A percentile compares a stretch with the other conserved stretches of the same genome.
phyloP scores from a whole-genome alignment of 2,113 vertebrate genomes.

The Sialia sialis region DNA sequence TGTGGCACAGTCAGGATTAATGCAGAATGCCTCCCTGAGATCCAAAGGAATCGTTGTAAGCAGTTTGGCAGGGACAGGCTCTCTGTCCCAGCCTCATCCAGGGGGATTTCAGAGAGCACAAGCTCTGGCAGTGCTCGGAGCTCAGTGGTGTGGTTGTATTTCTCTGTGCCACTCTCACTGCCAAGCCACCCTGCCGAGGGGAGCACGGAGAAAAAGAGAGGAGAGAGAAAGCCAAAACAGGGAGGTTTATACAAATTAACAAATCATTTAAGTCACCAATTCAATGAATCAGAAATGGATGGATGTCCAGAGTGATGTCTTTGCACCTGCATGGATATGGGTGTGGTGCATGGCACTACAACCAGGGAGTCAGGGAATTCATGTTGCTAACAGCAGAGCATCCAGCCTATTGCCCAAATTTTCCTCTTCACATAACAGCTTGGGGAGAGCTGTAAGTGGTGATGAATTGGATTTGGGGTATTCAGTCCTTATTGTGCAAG shows the following conservation, averaged over 20 bases:
- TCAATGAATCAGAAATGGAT: not conserved
- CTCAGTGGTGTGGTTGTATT: not conserved
- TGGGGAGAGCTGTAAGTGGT: not conserved
- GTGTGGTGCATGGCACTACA: not conserved
- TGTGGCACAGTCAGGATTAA: conserved; percentile 12
- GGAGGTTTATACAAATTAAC: not conserved
- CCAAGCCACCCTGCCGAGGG: not conserved
- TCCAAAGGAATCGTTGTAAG: not conserved
- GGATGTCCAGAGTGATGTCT: not conserved
- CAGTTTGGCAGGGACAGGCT: not conserved
- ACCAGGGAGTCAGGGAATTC: not conserved
- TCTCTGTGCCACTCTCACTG: not conserved
- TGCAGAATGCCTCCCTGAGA: not conserved
- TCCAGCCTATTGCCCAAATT: not conserved
- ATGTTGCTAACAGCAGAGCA: not conserved
- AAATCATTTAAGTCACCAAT: not conserved
- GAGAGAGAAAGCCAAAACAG: not conserved
- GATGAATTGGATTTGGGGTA: not conserved
- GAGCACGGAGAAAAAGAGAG: not conserved
- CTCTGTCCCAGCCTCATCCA: not conserved
- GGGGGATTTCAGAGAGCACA: not conserved
- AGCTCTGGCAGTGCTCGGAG: not conserved
- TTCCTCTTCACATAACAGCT: not conserved
- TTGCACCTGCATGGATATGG: not conserved
- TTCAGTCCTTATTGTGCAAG: not conserved